Percentiles rank a stretch among this genome's conserved stretches.
These are phyloP conservation scores for Triplophysa bombifrons DNA, from an alignment of 2,797 vertebrate genomes.

Conservation along the genomic window DNA sequence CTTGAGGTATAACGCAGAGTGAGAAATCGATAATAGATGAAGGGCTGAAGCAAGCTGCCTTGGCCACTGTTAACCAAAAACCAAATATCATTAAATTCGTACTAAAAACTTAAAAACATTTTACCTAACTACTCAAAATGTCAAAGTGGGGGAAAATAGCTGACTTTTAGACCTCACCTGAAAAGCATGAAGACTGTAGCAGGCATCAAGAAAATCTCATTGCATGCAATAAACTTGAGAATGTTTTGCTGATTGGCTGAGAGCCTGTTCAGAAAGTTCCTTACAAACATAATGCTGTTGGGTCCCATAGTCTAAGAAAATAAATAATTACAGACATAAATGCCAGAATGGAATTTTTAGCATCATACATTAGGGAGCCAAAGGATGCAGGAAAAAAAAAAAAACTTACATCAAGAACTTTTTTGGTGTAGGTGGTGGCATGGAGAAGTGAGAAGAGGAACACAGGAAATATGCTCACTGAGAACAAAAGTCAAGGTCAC, in stretches of 20 bases:
- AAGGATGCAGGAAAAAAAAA: background rate
- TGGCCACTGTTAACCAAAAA: slow-evolving; percentile 83
- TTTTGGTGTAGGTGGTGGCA: slow-evolving; percentile 96
- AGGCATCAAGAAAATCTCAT: slow-evolving; percentile 99
- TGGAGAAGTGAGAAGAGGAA: slow-evolving; percentile 97
- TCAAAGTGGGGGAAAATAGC: background rate
- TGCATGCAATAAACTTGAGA: slow-evolving; percentile 96
- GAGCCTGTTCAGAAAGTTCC: slow-evolving; percentile 91
- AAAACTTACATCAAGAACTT: slow-evolving; percentile 94
- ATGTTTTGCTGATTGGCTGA: slow-evolving; percentile 96
- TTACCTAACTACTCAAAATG: background rate
- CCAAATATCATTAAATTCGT: background rate
- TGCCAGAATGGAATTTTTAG: background rate
- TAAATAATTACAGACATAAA: slow-evolving; percentile 2
- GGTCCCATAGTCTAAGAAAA: slow-evolving; percentile 84
- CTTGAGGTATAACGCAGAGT: slow-evolving; percentile 95
- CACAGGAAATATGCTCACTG: slow-evolving; percentile 99
- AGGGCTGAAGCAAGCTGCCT: slow-evolving; percentile 94
- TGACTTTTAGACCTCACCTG: slow-evolving; percentile 66
- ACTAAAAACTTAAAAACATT: background rate
- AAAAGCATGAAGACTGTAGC: slow-evolving; percentile 98
- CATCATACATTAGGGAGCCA: background rate
- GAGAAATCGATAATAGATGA: slow-evolving; percentile 98
- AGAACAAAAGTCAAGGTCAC: slow-evolving; percentile 78
- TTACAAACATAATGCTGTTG: slow-evolving; percentile 87